Conservation (phyloP, 2,113 vertebrate species). For the Tonatia bakeri region DNA sequence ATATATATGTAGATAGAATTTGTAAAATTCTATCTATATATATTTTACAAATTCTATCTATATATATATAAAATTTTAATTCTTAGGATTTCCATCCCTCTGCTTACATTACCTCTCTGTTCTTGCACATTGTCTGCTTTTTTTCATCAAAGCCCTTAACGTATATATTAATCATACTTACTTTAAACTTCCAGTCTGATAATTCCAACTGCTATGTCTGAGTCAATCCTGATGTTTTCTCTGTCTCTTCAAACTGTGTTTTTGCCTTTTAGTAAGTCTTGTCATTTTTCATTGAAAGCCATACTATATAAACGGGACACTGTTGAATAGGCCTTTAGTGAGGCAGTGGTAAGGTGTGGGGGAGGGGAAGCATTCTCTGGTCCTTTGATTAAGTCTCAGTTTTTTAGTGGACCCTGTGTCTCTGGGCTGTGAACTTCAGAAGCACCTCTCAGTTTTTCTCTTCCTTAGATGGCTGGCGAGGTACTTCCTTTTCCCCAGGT, state of each 20-base stretch:
- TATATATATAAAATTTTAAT: background rate
- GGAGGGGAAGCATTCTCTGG: background rate
- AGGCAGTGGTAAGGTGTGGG: background rate
- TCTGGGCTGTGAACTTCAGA: background rate
- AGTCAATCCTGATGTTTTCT: background rate
- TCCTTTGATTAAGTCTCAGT: background rate
- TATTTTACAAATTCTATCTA: too few species aligned
- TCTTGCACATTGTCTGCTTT: background rate
- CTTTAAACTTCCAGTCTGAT: background rate
- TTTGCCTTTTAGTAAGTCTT: background rate
- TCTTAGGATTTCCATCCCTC: background rate
- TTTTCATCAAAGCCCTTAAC: background rate
- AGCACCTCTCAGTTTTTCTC: background rate
- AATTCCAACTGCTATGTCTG: background rate
- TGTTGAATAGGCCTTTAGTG: background rate
- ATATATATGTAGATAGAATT: background rate
- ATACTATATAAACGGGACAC: background rate
- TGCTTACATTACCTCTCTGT: background rate
- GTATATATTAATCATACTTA: background rate
- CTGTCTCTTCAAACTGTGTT: background rate
- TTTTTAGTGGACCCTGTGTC: background rate
- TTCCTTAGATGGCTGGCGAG: background rate
- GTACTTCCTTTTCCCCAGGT: background rate
- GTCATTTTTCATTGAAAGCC: background rate
- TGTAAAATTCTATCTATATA: background rate